Percentiles rank a stretch among this genome's conserved stretches.
phyloP scores from a whole-genome alignment of 2,113 vertebrate genomes.

The Hippocampus guttulatus region DNA sequence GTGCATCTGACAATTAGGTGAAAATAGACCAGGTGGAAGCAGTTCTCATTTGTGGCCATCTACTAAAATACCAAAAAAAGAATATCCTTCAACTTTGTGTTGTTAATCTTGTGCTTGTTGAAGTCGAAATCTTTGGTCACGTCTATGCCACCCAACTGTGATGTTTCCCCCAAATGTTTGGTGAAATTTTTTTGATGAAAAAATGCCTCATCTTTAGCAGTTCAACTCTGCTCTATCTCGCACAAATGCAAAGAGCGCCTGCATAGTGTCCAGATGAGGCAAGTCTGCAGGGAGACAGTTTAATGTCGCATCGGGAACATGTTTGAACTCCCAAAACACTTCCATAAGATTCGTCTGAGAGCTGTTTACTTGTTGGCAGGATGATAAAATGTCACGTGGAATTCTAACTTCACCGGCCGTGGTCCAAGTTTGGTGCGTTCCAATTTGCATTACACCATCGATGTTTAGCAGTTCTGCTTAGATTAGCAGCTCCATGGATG shows the following conservation, averaged over 20 bases:
- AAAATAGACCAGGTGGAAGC: too few species aligned
- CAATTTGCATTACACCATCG: neutral
- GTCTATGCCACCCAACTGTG: too few species aligned
- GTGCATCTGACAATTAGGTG: too few species aligned
- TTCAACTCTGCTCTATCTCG: neutral
- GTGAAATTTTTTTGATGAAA: too few species aligned
- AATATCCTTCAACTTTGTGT: too few species aligned
- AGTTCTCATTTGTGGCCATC: too few species aligned
- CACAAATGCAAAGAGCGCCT: neutral
- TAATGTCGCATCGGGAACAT: neutral
- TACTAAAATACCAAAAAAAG: too few species aligned
- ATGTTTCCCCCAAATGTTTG: neutral
- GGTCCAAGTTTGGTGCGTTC: neutral
- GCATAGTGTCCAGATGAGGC: neutral
- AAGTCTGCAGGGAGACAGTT: conserved; percentile 1
- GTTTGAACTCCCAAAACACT: neutral
- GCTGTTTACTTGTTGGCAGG: neutral
- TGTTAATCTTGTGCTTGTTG: too few species aligned
- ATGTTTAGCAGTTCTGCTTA: neutral
- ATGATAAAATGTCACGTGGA: neutral
- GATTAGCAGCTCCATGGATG: too few species aligned
- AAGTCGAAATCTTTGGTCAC: too few species aligned
- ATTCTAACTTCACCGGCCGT: neutral
- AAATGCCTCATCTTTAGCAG: too few species aligned
- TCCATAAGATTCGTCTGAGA: neutral